Evolutionary conservation across 1,140 invertebrate species (phyloP).

Genomic region (Melanaphis sacchari): DNA sequence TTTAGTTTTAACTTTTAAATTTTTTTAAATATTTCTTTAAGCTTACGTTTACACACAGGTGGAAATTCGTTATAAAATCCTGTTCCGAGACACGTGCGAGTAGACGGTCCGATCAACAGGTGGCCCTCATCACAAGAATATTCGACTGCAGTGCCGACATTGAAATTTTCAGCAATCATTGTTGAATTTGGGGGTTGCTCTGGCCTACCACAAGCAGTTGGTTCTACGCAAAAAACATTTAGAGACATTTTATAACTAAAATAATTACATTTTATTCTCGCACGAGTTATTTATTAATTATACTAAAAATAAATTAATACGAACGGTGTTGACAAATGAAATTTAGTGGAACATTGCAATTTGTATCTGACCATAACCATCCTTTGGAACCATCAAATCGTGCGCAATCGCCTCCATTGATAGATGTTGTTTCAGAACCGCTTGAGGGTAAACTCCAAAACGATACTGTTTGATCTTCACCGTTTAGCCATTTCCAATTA

Average conservation of each 20-base stretch:
- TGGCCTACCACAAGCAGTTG: constrained; percentile 86
- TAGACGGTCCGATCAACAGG: constrained; percentile 82
- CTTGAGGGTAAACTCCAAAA: constrained; percentile 91
- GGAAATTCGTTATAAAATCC: constrained; percentile 94
- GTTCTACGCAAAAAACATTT: constrained; percentile 68
- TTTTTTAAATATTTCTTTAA: not conserved
- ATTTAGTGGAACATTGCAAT: constrained; percentile 84
- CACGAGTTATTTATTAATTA: not conserved
- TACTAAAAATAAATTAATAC: constrained; percentile 63
- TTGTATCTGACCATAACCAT: constrained; percentile 94
- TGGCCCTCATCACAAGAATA: constrained; percentile 88
- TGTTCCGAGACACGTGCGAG: constrained; percentile 84
- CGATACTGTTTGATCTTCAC: constrained; percentile 85
- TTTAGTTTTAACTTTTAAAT: not conserved
- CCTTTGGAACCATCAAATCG: constrained; percentile 91
- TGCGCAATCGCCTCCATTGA: constrained; percentile 79
- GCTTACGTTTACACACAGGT: constrained; percentile 90
- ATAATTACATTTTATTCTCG: not conserved
- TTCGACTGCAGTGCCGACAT: constrained; percentile 85
- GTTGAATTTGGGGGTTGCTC: constrained; percentile 94
- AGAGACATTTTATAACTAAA: not conserved
- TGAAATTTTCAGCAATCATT: constrained; percentile 76
- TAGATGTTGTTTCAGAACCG: not conserved
- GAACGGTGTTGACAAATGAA: constrained; percentile 95
- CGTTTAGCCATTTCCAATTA: constrained; percentile 91